Evolutionary conservation across 2,888 invertebrate genomes (phyloP), one percentile per base, ranked within the genome.

Genomic region (Orthosia gracilis): DNA sequence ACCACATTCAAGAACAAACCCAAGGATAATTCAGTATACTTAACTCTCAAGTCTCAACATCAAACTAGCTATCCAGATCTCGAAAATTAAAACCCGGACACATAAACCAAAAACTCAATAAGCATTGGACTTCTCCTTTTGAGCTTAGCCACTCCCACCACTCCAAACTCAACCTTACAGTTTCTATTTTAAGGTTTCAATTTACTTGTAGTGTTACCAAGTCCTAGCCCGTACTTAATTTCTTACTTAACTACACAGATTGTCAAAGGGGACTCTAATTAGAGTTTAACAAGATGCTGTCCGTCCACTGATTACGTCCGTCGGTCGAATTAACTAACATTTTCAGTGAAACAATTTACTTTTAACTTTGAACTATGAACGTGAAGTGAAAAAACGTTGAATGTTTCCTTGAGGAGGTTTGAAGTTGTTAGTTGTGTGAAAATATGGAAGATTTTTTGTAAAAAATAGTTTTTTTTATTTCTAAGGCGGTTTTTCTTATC

Each of bases 191-290:
- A 69, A 23, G 17, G 58, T 59, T 54, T 2, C 59, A 58, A 18
- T 62, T 79, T 0, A 75, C 7, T 12, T 18, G 3, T 1, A 2
- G 0, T 9, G 3, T 21, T 12, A 4, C 0, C 15, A 65, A 66
- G 59, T 69, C 69, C 67, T 70, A 74, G 66, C 73, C 81, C 78
- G 86, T 83, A 85, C 80, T 78, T 83, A 87, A 85, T 79, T 81
- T 83, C 79, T 86, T 83, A 79, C 76, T 81, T 87, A 86, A 87
- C 77, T 85, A 81, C 84, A 81, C 88, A 81, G 88, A 87, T 85
- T 87, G 88, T 85, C 88, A 86, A 87, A 86, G 85, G 76, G 76
- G 71, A 87, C 71, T 76, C 74, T 87, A 86, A 86, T 86, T 86
- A 87, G 78, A 78, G 69, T 75, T 84, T 86, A 86, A 86, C 86